A percentile compares a stretch with the other conserved stretches of the same genome.
These are phyloP conservation scores for Enteromius afrohamiltoni DNA, from an alignment of 2,797 vertebrate species.

Conservation along the genomic window DNA sequence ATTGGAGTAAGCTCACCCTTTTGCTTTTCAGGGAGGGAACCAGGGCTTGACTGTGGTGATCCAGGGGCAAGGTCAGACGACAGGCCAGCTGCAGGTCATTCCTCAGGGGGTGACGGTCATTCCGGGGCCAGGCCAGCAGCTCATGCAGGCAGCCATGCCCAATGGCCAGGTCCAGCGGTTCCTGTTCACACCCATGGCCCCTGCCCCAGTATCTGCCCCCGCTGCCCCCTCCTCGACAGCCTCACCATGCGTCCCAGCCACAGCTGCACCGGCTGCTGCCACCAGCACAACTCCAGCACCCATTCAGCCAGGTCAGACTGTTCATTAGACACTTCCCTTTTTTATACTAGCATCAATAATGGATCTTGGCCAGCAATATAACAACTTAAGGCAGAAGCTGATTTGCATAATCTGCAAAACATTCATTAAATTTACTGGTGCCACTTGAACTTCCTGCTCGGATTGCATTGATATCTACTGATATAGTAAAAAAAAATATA, in stretches of 20 bases:
- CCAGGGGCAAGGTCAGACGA: slow-evolving; percentile 97
- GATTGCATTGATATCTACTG: not conserved
- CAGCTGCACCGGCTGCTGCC: slow-evolving; percentile 70
- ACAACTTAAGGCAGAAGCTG: not conserved
- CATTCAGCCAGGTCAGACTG: slow-evolving; percentile 83
- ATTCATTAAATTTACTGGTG: not conserved
- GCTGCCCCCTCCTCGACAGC: slow-evolving; percentile 58
- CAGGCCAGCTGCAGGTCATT: slow-evolving; percentile 94
- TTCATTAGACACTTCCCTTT: not conserved
- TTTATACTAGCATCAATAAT: not conserved
- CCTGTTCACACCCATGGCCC: slow-evolving; percentile 90
- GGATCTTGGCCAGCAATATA: not conserved
- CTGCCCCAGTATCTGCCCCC: slow-evolving; percentile 55
- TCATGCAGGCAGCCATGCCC: slow-evolving; percentile 99
- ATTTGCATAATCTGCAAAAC: not conserved
- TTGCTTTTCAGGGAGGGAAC: slow-evolving; percentile 83
- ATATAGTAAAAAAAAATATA: not conserved
- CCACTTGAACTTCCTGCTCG: not conserved
- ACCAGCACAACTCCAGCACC: slow-evolving; percentile 73
- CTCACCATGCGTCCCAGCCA: not conserved
- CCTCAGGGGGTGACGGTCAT: slow-evolving; percentile 94
- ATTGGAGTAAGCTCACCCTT: not conserved
- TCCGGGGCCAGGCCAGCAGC: slow-evolving; percentile 93
- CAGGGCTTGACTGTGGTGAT: slow-evolving; percentile 97
- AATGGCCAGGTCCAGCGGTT: slow-evolving; percentile 96